Base-by-base conservation (phyloP, 2,113 vertebrate species). In the Bos indicus region DNA sequence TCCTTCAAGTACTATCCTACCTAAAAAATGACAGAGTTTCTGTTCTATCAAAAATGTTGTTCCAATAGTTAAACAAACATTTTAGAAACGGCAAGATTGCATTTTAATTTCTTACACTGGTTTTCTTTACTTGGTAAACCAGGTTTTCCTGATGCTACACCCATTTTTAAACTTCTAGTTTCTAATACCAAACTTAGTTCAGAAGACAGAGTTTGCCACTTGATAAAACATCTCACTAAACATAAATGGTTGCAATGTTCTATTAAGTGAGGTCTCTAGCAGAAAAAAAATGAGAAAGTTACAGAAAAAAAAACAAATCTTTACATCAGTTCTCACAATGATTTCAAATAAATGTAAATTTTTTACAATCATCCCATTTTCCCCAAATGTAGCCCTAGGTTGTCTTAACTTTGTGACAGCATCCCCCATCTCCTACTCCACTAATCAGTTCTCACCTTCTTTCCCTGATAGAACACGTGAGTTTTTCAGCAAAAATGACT, bases 401-500 rank as follows among this genome's bases (percentile, higher is more conserved):
- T 92, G 60, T 46, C 91, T 87, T 96, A 94, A 88, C 85, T 96
- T 78, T 89, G 51, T 74, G 77, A 84, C 3, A 59, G 51, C 52
- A 67, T 84, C 40, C 84, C 40, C 95, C 40, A 54, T 11, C 84
- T 84, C 96, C 33, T 46, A 94, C 36, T 86, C 77, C 67, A 94
- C 85, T 91, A 60, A 94, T 97, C 51, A 7, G 90, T 90, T 90
- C 91, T 92, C 95, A 97, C 92, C 83, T 96, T 92, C 95, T 90
- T 54, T 95, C 83, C 14, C 14, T 90, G 89, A 91, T 97, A 36
- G 91, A 95, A 94, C 92, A 97, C 0, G 0, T 96, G 93, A 97
- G 88, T 74, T 96, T 78, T 57, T 67, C 19, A 98, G 90, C 96
- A 97, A 98, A 92, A 90, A 91, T 48, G 94, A 98, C 36, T 98